Percentiles rank a stretch among this genome's conserved stretches.
These are phyloP conservation scores for Pseudococcus longispinus DNA, from an alignment of 2,888 invertebrate species.

Conservation along the genomic window DNA sequence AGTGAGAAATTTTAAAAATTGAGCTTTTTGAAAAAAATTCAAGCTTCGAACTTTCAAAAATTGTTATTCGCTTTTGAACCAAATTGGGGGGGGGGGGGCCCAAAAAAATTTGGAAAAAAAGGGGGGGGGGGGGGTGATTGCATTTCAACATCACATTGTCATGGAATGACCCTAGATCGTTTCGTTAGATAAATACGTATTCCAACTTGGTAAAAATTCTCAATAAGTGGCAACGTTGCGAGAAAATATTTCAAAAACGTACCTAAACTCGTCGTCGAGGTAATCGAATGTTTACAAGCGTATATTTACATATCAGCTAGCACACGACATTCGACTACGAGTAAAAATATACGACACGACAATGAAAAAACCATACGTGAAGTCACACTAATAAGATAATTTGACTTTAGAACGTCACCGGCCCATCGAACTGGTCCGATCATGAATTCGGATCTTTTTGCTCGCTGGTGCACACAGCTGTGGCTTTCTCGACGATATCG, in stretches of 20 bases:
- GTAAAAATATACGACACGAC: neutral
- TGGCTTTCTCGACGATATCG: neutral
- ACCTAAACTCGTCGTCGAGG: neutral
- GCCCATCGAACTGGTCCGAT: neutral
- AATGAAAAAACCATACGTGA: neutral
- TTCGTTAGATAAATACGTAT: too few species aligned
- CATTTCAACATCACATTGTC: too few species aligned
- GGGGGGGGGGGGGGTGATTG: too few species aligned
- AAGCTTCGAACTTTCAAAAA: too few species aligned
- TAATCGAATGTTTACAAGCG: neutral
- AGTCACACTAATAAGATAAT: conserved; percentile 24
- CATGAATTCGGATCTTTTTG: neutral
- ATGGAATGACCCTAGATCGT: too few species aligned
- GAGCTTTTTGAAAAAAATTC: too few species aligned
- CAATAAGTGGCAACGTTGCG: neutral
- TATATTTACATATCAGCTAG: neutral
- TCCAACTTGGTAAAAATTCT: too few species aligned
- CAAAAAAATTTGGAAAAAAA: too few species aligned
- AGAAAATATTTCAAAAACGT: neutral
- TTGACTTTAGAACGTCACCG: neutral
- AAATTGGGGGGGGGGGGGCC: too few species aligned
- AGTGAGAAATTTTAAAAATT: too few species aligned
- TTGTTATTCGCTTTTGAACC: too few species aligned
- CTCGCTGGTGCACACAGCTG: neutral
- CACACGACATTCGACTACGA: neutral